These are phyloP conservation scores for Phalacrocorax pelagicus DNA, from an alignment of 2,113 vertebrate species.

Conservation along the genomic window DNA sequence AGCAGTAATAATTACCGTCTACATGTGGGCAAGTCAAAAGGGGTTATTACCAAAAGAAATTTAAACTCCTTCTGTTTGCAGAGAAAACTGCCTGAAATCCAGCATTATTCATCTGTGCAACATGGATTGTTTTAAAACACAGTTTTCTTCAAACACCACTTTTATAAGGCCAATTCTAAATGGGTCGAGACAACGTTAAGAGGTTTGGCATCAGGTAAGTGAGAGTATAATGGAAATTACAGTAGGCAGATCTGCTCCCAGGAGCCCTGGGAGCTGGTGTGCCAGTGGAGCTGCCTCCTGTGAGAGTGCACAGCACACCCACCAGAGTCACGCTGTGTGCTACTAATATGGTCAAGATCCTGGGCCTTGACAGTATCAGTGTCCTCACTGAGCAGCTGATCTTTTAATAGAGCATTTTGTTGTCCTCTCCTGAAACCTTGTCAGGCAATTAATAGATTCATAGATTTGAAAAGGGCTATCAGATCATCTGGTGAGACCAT, in stretches of 20 bases:
- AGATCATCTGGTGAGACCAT: background rate
- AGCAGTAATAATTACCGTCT: conserved; percentile 65
- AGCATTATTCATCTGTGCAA: background rate
- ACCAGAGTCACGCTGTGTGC: background rate
- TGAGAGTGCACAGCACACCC: background rate
- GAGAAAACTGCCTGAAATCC: conserved; percentile 43
- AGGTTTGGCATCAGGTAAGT: background rate
- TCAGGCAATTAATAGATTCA: background rate
- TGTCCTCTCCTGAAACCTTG: background rate
- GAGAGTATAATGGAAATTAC: background rate
- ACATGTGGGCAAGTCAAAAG: conserved; percentile 63
- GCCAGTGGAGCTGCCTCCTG: background rate
- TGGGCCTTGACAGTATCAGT: background rate
- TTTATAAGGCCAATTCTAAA: background rate
- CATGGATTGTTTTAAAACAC: background rate
- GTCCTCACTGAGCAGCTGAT: background rate
- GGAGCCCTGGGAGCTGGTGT: background rate
- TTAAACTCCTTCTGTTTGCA: conserved; percentile 31
- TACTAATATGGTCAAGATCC: background rate
- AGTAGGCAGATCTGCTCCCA: background rate
- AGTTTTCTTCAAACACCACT: background rate
- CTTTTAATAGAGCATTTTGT: background rate
- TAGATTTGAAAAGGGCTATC: background rate
- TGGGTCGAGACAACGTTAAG: background rate
- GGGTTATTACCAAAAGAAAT: conserved; percentile 63